Evolutionary conservation across 2,888 invertebrate species (phyloP).

Genomic region (Clusia tigrina): DNA sequence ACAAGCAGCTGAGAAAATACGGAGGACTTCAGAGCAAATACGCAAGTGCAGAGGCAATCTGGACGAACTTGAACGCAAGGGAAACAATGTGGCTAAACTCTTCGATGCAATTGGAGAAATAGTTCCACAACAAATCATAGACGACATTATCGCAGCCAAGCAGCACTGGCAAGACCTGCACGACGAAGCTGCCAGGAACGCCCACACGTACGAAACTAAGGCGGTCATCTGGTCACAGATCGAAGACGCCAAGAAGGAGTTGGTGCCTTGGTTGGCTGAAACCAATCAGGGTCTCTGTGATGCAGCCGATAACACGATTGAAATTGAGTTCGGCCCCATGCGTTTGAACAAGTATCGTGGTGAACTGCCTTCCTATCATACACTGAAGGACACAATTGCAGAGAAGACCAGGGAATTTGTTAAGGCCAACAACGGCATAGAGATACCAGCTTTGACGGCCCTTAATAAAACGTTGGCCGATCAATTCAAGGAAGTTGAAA

Average conservation of each 20-base stretch:
- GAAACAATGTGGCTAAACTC: slow-evolving; percentile 64
- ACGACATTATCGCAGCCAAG: slow-evolving; percentile 69
- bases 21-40: slow-evolving; percentile 77
- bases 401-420: slow-evolving; percentile 82
- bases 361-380: slow-evolving; percentile 81
- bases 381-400: slow-evolving; percentile 78
- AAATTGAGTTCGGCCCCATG: slow-evolving; percentile 81
- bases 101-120: slow-evolving; percentile 66
- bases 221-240: slow-evolving; percentile 93
- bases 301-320: slow-evolving; percentile 78
- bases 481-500: slow-evolving; percentile 79
- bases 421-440: slow-evolving; percentile 76
- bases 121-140: slow-evolving; percentile 65
- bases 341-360: slow-evolving; percentile 84
- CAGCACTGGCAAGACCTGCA: slow-evolving; percentile 76
- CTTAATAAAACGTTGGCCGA: slow-evolving; percentile 75
- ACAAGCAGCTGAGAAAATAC: slow-evolving; percentile 76
- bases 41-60: slow-evolving; percentile 78
- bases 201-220: slow-evolving; percentile 86
- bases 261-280: slow-evolving; percentile 83
- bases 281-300: slow-evolving; percentile 80
- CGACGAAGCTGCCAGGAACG: slow-evolving; percentile 75
- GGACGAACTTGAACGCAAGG: slow-evolving; percentile 81
- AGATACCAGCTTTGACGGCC: slow-evolving; percentile 73
- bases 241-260: slow-evolving; percentile 83